Percentiles rank a stretch among this genome's conserved stretches.
These are phyloP conservation scores for Pelodiscus sinensis DNA, from an alignment of 2,113 vertebrate genomes.

Conservation along the genomic window DNA sequence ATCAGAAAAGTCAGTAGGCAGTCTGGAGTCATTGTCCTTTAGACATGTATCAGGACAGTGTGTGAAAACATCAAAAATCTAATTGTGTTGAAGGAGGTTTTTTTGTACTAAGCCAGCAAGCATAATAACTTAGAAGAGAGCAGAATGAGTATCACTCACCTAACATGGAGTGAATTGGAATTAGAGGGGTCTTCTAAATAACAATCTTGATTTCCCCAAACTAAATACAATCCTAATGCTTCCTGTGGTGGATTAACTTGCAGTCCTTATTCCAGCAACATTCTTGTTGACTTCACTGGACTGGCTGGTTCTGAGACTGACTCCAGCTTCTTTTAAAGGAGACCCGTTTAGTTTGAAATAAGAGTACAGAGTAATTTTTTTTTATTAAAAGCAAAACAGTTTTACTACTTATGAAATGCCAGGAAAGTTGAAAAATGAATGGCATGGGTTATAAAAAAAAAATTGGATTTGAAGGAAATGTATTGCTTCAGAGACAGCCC, in stretches of 20 bases:
- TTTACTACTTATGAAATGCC: not conserved
- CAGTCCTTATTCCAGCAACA: not conserved
- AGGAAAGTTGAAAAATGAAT: not conserved
- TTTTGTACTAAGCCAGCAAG: not conserved
- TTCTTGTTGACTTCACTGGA: not conserved
- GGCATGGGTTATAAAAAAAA: not conserved
- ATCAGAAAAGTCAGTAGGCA: not conserved
- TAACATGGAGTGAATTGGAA: not conserved
- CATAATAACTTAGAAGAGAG: not conserved
- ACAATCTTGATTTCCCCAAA: conserved; percentile 14
- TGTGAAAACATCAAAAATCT: not conserved
- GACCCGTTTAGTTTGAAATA: conserved; percentile 12
- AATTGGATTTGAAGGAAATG: not conserved
- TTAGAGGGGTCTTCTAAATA: conserved; percentile 39
- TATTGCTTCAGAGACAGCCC: not conserved
- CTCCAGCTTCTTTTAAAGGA: not conserved
- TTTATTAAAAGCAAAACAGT: not conserved
- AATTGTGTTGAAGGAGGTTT: accelerated
- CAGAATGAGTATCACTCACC: not conserved
- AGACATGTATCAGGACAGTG: not conserved
- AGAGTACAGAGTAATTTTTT: not conserved
- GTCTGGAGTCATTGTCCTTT: not conserved
- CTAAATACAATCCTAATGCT: conserved; percentile 21
- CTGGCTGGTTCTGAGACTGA: not conserved
- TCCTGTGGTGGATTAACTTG: not conserved